Percentiles rank a stretch among this genome's conserved stretches.
These are phyloP conservation scores for Acrocyrtus sp. DNA, from an alignment of 2,888 invertebrate genomes.

Conservation along the genomic window DNA sequence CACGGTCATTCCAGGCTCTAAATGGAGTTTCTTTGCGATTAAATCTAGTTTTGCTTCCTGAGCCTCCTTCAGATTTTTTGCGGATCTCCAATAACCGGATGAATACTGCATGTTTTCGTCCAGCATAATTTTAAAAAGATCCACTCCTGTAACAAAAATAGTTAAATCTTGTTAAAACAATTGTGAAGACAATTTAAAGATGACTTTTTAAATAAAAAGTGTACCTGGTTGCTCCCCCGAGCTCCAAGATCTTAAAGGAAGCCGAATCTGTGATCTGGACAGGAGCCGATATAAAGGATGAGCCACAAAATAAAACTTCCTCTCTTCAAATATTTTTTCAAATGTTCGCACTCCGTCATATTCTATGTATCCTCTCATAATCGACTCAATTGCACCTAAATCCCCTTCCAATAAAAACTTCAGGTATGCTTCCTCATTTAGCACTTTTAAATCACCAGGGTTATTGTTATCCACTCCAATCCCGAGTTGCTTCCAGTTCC, in stretches of 20 bases:
- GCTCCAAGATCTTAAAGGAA: slow-evolving; percentile 18
- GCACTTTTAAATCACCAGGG: slow-evolving; percentile 20
- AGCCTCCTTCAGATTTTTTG: slow-evolving; percentile 52
- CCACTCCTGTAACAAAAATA: slow-evolving; percentile 8
- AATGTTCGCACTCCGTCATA: slow-evolving; percentile 29
- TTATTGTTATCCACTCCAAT: slow-evolving; percentile 11
- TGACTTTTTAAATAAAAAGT: background rate
- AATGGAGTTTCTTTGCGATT: slow-evolving; percentile 50
- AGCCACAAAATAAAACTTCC: slow-evolving; percentile 5
- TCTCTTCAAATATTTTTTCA: slow-evolving; percentile 17
- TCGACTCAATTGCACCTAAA: slow-evolving; percentile 23
- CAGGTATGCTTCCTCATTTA: slow-evolving; percentile 23
- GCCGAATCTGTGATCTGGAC: slow-evolving; percentile 4
- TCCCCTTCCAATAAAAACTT: slow-evolving; percentile 26
- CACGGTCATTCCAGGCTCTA: slow-evolving; percentile 58
- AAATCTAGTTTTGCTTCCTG: slow-evolving; percentile 55
- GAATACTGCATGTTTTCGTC: slow-evolving; percentile 52
- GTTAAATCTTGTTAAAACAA: background rate
- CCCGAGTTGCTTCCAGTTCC: slow-evolving; percentile 4
- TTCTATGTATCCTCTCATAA: slow-evolving; percentile 25
- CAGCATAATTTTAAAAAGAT: slow-evolving; percentile 25
- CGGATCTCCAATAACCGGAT: slow-evolving; percentile 57
- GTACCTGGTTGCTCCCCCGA: slow-evolving; percentile 29
- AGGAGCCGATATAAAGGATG: slow-evolving; percentile 16
- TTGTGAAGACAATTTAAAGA: background rate